These are phyloP conservation scores for Xanthorhoe spadicearia DNA, from an alignment of 2,888 invertebrate genomes.

Conservation along the genomic window DNA sequence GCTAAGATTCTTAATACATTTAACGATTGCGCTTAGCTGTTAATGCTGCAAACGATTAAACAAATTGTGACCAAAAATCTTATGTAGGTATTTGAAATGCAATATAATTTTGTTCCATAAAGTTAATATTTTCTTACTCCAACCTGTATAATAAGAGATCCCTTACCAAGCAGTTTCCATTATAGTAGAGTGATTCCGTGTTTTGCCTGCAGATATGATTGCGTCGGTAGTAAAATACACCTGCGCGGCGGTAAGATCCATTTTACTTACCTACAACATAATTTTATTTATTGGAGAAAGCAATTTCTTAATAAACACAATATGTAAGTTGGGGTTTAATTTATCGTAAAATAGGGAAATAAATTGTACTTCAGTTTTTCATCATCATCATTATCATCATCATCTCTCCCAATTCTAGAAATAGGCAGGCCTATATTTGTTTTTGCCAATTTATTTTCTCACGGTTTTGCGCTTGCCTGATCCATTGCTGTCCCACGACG, in stretches of 20 bases:
- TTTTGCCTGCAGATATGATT: constrained; percentile 6
- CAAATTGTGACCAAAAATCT: too few species aligned
- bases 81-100: too few species aligned
- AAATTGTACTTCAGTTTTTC: constrained; percentile 19
- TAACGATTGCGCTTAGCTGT: too few species aligned
- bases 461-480: too few species aligned
- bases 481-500: too few species aligned
- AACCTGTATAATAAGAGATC: neutral
- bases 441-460: too few species aligned
- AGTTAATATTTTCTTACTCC: neutral
- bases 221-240: constrained; percentile 4
- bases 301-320: constrained; percentile 39
- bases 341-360: constrained; percentile 42
- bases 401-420: too few species aligned
- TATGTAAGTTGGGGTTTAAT: constrained; percentile 46
- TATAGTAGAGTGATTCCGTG: neutral
- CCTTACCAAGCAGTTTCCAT: neutral
- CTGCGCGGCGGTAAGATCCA: constrained; percentile 13
- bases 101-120: too few species aligned
- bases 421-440: too few species aligned
- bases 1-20: too few species aligned
- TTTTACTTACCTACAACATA: constrained; percentile 9
- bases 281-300: constrained; percentile 44
- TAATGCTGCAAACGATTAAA: too few species aligned
- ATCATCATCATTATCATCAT: too few species aligned